Conservation (phyloP, 2,888 invertebrate genomes). For the Eilema sororculum region DNA sequence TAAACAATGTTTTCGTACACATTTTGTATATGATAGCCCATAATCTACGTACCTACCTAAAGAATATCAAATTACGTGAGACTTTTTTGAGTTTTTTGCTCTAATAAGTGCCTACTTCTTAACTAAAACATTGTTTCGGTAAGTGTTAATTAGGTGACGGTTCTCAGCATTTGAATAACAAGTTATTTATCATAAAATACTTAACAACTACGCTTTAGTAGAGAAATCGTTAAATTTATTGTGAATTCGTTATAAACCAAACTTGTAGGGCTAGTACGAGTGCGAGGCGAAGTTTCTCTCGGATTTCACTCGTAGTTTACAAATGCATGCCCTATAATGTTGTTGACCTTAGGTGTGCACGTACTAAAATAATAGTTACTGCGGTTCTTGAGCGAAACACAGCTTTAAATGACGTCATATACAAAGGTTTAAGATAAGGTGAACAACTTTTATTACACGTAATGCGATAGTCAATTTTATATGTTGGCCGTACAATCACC, state of each 20-base stretch:
- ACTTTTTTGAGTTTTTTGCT: conserved; percentile 10
- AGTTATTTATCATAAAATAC: conserved; percentile 46
- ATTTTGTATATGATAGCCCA: conserved; percentile 15
- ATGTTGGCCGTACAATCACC: conserved; percentile 22
- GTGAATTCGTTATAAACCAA: conserved; percentile 50
- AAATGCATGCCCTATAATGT: conserved; percentile 49
- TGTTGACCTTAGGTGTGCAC: conserved; percentile 51
- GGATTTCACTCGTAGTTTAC: conserved; percentile 47
- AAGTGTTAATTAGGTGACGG: conserved; percentile 30
- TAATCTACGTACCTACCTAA: neutral
- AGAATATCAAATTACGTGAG: conserved; percentile 18
- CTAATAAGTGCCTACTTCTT: conserved; percentile 20
- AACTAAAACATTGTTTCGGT: conserved; percentile 43
- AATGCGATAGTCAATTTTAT: conserved; percentile 39
- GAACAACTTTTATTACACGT: conserved; percentile 54
- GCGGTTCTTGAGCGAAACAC: conserved; percentile 34
- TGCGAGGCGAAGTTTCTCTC: conserved; percentile 49
- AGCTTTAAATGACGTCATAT: conserved; percentile 44
- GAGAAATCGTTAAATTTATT: conserved; percentile 29
- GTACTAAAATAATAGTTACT: conserved; percentile 48
- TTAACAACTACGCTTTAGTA: conserved; percentile 29
- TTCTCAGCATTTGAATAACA: conserved; percentile 37
- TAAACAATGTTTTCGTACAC: conserved; percentile 41
- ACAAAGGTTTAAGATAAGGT: conserved; percentile 50
- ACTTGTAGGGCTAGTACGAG: conserved; percentile 40